A percentile compares a stretch with the other conserved stretches of the same genome.
phyloP scores from a whole-genome alignment of 2,113 vertebrate species.

The Bos indicus region DNA sequence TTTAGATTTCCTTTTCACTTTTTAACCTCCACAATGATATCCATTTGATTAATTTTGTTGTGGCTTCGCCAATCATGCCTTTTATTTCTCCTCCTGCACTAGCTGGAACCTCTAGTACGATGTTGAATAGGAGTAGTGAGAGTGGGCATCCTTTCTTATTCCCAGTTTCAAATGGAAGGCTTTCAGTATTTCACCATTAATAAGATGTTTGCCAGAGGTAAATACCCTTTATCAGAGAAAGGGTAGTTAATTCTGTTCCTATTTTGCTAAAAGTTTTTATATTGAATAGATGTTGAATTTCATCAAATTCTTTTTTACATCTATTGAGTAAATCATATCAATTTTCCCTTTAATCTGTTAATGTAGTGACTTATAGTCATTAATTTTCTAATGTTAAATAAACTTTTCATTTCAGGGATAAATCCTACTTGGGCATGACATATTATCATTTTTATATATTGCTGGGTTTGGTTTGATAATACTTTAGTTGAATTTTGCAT shows the following conservation, averaged over 20 bases:
- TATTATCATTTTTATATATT: slow-evolving; percentile 29
- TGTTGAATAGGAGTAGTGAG: background rate
- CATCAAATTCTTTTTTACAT: slow-evolving; percentile 8
- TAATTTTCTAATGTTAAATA: slow-evolving; percentile 40
- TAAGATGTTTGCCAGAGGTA: background rate
- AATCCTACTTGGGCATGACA: background rate
- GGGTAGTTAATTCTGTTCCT: background rate
- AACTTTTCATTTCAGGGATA: background rate
- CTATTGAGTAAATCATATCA: background rate
- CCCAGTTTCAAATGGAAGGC: background rate
- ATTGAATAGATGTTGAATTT: slow-evolving; percentile 34
- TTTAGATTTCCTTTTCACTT: background rate
- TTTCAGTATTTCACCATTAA: background rate
- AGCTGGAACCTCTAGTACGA: background rate
- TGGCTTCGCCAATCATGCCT: background rate
- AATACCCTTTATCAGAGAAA: slow-evolving; percentile 1
- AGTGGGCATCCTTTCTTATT: background rate
- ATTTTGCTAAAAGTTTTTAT: slow-evolving; percentile 29
- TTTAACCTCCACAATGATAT: background rate
- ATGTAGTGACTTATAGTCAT: slow-evolving; percentile 5
- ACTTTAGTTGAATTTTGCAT: background rate
- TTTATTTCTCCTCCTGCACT: background rate
- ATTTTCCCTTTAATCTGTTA: slow-evolving; percentile 33
- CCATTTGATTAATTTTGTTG: background rate
- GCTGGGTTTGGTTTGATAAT: background rate